Percentiles rank a stretch among this genome's conserved stretches.
Evolutionary conservation across 2,888 invertebrate genomes (phyloP).

Genomic region (Creontiades dilutus): DNA sequence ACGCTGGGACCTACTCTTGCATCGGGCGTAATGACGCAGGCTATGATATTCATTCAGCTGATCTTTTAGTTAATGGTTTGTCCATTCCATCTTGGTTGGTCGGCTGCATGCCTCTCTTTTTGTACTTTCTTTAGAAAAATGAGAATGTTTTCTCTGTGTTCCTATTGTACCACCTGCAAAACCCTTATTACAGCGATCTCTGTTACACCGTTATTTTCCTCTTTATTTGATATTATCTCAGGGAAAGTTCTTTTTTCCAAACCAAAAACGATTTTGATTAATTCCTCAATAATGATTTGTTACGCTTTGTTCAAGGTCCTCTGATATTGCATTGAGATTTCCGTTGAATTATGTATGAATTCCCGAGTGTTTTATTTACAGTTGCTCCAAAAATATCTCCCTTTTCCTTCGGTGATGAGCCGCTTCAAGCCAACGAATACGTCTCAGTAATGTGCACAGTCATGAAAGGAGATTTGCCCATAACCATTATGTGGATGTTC

Average conservation of each 20-base stretch:
- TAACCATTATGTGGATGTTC: slow-evolving; percentile 85
- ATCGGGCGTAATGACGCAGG: slow-evolving; percentile 85
- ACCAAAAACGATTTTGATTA: background rate
- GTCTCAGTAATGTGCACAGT: slow-evolving; percentile 80
- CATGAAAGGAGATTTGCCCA: slow-evolving; percentile 82
- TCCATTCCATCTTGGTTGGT: slow-evolving; percentile 14
- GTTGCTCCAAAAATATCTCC: slow-evolving; percentile 76
- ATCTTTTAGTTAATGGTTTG: slow-evolving; percentile 86
- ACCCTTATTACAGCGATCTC: background rate
- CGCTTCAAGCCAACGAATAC: slow-evolving; percentile 76
- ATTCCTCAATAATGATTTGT: background rate
- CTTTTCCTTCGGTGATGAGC: slow-evolving; percentile 76
- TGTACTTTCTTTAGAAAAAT: background rate
- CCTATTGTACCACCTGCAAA: background rate
- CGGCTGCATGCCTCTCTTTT: slow-evolving; percentile 77
- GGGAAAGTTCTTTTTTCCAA: background rate
- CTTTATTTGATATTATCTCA: background rate
- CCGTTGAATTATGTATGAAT: background rate
- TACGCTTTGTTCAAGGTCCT: background rate
- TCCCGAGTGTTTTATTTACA: slow-evolving; percentile 71
- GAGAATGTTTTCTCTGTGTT: background rate
- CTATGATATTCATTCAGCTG: slow-evolving; percentile 83
- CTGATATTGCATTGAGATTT: background rate
- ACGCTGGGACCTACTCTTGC: slow-evolving; percentile 88
- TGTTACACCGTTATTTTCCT: background rate